These are phyloP conservation scores for Gymnoscelis rufifasciata DNA, from an alignment of 2,888 invertebrate genomes.

Conservation along the genomic window DNA sequence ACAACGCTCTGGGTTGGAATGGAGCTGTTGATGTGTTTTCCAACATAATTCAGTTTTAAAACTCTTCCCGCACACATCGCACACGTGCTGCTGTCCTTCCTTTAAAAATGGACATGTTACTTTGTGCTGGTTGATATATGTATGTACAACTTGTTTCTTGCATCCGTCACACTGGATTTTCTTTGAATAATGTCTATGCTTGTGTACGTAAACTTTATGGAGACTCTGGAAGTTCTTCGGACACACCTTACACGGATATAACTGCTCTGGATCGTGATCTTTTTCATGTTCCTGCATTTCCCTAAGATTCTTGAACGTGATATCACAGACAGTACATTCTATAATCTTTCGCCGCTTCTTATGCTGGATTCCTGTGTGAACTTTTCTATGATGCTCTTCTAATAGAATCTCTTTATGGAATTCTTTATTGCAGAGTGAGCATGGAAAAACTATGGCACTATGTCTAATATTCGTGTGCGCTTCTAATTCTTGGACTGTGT, in stretches of 20 bases:
- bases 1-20: constrained; percentile 37
- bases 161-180: constrained; percentile 41
- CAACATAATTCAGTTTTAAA: constrained; percentile 34
- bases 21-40: constrained; percentile 35
- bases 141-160: constrained; percentile 38
- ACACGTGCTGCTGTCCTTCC: constrained; percentile 22
- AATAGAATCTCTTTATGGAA: constrained; percentile 36
- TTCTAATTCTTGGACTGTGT: constrained; percentile 32
- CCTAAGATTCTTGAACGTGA: constrained; percentile 41
- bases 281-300: constrained; percentile 43
- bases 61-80: constrained; percentile 42
- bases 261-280: constrained; percentile 32
- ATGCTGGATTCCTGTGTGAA: constrained; percentile 45
- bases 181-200: constrained; percentile 42
- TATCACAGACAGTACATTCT: constrained; percentile 47
- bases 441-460: constrained; percentile 37
- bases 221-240: constrained; percentile 39
- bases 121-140: constrained; percentile 41
- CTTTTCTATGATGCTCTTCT: constrained; percentile 43
- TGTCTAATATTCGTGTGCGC: constrained; percentile 41
- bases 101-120: constrained; percentile 34
- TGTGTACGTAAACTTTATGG: constrained; percentile 43
- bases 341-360: constrained; percentile 46
- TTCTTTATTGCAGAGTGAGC: constrained; percentile 43
- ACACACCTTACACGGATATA: constrained; percentile 46